phyloP scores from a whole-genome alignment of 2,888 invertebrate species.

The Lottia scabra region DNA sequence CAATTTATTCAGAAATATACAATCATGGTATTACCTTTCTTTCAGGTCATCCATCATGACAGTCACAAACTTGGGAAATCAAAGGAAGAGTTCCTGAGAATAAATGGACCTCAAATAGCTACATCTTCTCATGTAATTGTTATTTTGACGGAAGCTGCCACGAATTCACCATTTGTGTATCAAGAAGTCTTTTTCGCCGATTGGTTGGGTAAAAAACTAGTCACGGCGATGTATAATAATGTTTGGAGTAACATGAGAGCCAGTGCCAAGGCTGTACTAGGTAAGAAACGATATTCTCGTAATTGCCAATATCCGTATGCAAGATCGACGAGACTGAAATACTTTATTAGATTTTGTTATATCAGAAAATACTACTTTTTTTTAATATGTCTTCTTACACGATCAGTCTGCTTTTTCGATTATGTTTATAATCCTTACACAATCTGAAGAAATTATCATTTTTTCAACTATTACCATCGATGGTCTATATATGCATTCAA shows the following conservation, averaged over 20 bases:
- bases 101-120: conserved; percentile 63
- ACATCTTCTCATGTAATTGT: conserved; percentile 60
- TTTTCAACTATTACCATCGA: no score
- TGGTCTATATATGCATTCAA: no score
- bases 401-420: no score
- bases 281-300: conserved; percentile 36
- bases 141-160: conserved; percentile 60
- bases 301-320: no score
- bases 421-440: no score
- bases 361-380: no score
- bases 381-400: no score
- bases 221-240: conserved; percentile 65
- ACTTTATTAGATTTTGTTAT: no score
- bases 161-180: conserved; percentile 63
- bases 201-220: conserved; percentile 66
- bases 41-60: conserved; percentile 63
- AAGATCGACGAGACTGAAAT: no score
- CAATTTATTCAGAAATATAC: no score
- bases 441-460: no score
- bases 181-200: conserved; percentile 66
- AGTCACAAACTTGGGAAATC: conserved; percentile 61
- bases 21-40: neutral
- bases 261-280: conserved; percentile 63
- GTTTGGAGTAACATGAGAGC: conserved; percentile 57
- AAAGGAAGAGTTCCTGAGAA: conserved; percentile 66